These are phyloP conservation scores for Paracyclopina nana DNA, from an alignment of 1,140 invertebrate species.

Conservation along the genomic window DNA sequence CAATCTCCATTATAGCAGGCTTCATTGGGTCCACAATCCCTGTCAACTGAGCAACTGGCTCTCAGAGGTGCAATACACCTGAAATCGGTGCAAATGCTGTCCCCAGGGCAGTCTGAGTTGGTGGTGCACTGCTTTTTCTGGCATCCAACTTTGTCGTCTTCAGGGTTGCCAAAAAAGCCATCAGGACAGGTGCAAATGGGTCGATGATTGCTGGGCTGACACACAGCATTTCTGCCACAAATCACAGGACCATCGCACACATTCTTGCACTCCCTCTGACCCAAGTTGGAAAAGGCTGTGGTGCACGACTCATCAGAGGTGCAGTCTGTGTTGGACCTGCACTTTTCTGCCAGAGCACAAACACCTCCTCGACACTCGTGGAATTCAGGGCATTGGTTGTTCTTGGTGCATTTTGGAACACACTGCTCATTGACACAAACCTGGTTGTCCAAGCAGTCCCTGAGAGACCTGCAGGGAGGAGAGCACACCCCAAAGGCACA, in stretches of 20 bases:
- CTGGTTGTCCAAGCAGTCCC: constrained; percentile 45
- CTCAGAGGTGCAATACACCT: constrained; percentile 16
- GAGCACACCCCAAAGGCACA: constrained; percentile 14
- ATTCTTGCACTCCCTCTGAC: constrained; percentile 30
- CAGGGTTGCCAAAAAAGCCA: constrained; percentile 56
- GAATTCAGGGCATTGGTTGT: constrained; percentile 42
- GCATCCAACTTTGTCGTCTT: constrained; percentile 32
- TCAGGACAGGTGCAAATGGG: constrained; percentile 47
- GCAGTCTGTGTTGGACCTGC: neutral
- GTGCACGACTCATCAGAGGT: neutral
- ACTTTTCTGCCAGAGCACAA: constrained; percentile 9
- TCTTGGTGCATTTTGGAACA: constrained; percentile 40
- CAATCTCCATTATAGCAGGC: constrained; percentile 22
- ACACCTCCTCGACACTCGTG: constrained; percentile 7
- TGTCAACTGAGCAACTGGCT: constrained; percentile 24
- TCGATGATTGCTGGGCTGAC: constrained; percentile 39
- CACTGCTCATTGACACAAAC: constrained; percentile 43
- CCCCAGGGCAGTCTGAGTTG: constrained; percentile 46
- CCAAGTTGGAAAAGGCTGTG: neutral
- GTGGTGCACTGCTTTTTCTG: constrained; percentile 57
- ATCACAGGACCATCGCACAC: constrained; percentile 43
- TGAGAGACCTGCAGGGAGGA: constrained; percentile 10
- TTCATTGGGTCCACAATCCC: constrained; percentile 22
- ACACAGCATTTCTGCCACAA: constrained; percentile 26
- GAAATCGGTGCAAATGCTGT: constrained; percentile 45